phyloP scores from a whole-genome alignment of 1,140 invertebrate genomes.

The Drosophila asahinai region DNA sequence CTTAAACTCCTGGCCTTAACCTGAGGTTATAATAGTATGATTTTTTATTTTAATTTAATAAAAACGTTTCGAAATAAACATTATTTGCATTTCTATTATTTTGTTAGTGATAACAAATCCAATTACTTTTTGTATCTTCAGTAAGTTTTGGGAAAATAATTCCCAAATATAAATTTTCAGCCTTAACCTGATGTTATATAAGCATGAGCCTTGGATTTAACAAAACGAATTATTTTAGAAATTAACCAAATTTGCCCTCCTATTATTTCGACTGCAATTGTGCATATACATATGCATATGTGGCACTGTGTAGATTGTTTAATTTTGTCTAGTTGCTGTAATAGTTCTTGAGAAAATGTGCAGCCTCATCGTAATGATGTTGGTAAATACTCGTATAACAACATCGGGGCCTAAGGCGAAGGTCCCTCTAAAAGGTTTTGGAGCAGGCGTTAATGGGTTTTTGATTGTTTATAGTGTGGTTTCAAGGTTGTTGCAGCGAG shows the following conservation, averaged over 20 bases:
- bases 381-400: conserved; percentile 67
- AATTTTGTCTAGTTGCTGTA: conserved; percentile 73
- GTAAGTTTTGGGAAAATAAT: too few species aligned
- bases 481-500: conserved; percentile 61
- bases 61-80: too few species aligned
- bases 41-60: too few species aligned
- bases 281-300: conserved; percentile 1
- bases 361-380: conserved; percentile 78
- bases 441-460: conserved; percentile 72
- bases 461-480: conserved; percentile 60
- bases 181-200: neutral
- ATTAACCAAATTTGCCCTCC: neutral
- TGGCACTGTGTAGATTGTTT: conserved; percentile 50
- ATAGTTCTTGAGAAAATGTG: conserved; percentile 79
- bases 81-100: too few species aligned
- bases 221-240: neutral
- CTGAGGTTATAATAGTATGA: too few species aligned
- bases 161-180: neutral
- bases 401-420: conserved; percentile 36
- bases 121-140: too few species aligned
- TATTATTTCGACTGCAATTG: conserved; percentile 5
- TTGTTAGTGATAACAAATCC: too few species aligned
- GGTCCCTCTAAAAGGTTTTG: conserved; percentile 57
- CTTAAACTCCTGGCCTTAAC: too few species aligned
- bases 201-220: neutral